Percentiles rank a stretch among this genome's conserved stretches.
phyloP scores from a whole-genome alignment of 2,888 invertebrate species.

The Melanargia galathea region DNA sequence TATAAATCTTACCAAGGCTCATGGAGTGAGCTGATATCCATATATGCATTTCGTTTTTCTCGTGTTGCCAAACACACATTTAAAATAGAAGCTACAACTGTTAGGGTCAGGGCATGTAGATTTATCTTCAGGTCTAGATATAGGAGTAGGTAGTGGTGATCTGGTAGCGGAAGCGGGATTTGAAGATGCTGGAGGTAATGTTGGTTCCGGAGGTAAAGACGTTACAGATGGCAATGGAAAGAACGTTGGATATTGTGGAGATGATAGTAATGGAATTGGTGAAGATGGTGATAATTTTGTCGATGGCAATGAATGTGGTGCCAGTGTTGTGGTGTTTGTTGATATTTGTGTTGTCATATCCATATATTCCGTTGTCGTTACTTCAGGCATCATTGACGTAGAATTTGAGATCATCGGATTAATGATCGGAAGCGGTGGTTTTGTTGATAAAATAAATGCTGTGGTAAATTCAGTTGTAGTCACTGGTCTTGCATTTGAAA shows the following conservation, averaged over 20 bases:
- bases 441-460: neutral
- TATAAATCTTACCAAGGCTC: conserved; percentile 34
- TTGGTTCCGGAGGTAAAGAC: neutral
- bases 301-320: neutral
- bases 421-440: neutral
- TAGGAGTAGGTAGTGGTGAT: neutral
- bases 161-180: neutral
- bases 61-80: conserved; percentile 29
- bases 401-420: neutral
- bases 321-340: neutral
- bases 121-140: conserved; percentile 14
- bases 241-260: too few species aligned
- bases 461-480: neutral
- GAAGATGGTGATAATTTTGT: neutral
- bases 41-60: conserved; percentile 26
- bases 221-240: neutral
- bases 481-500: neutral
- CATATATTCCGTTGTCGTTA: neutral
- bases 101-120: conserved; percentile 28
- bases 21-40: conserved; percentile 36
- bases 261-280: neutral
- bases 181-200: conserved; percentile 24
- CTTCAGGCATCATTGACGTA: neutral
- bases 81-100: conserved; percentile 31
- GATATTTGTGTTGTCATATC: neutral